Base-by-base conservation (phyloP, 2,113 vertebrate genomes). In the Cromileptes altivelis region DNA sequence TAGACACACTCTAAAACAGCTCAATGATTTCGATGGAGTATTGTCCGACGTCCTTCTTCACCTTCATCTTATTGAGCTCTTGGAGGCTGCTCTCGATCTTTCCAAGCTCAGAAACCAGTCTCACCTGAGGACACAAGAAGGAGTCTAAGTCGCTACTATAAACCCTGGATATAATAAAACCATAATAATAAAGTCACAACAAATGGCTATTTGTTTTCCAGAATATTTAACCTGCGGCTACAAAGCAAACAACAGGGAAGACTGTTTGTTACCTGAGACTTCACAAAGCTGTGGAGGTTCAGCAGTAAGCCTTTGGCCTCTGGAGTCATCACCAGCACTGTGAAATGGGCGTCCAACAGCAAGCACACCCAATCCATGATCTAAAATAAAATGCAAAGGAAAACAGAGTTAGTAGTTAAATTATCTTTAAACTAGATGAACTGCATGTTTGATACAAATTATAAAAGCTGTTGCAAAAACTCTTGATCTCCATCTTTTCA, bases 311-410 rank as follows among this genome's bases (percentile, higher is more conserved):
- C 90, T 88, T 95, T 98, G 57, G 96, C 97, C 90, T 99, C 97
- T 84, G 97, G 97, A 64, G 97, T 94, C 97, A 99, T 96, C 65
- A 98, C 96, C 75, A 99, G 91, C 52, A 98, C 95, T 0, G 97
- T 97, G 92, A 99, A 99, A 55, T 99, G 97, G 61, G 98, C 97
- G 79, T 99, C 98, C 56, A 99, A 93, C 47, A 99, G 55, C 21
- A 99, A 91, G 84, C 97, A 97, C 61, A 99, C 96, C 98, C 98
- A 99, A 80, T 99, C 98, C 96, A 99, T 95, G 70, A 99, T 92
- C 98, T 99, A 62, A 19, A 84, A 55, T 30, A 10, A 69, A 70
- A 90, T 79, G 1, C 21, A 49, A 12, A 69, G 78, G 42, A 68
- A 80, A n/a, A 15, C 17, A 80, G 6, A 37, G 55, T 78, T 49